Evolutionary conservation across 92 coral and sea anemone genomes (phyloP).

Genomic region (Siderastrea siderea): DNA sequence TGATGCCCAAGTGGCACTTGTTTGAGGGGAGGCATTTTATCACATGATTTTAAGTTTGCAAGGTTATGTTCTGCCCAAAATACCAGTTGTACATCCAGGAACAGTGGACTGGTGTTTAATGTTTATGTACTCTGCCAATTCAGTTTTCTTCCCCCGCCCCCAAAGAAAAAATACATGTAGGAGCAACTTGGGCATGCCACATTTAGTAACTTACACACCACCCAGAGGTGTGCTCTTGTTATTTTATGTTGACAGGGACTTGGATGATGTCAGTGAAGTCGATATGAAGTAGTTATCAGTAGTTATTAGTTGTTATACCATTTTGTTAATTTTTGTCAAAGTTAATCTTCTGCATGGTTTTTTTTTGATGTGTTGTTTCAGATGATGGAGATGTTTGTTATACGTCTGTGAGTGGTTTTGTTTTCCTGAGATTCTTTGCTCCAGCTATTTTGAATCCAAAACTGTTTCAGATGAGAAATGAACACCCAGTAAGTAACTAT

Average conservation of each 20-base stretch:
- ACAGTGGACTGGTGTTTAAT: too few relatives aligned
- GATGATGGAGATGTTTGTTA: conserved; percentile 85
- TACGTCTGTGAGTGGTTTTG: conserved; percentile 95
- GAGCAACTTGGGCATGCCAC: too few relatives aligned
- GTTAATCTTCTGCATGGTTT: not conserved
- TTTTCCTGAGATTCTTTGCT: conserved; percentile 94
- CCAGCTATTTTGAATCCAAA: conserved; percentile 96
- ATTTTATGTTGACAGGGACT: not conserved
- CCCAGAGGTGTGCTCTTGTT: not conserved
- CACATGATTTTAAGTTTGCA: too few relatives aligned
- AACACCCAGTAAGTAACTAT: conserved; percentile 84
- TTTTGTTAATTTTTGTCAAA: too few relatives aligned
- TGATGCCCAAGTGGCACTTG: too few relatives aligned
- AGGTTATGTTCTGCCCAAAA: too few relatives aligned
- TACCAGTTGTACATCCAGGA: too few relatives aligned
- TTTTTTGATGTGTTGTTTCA: conserved; percentile 28
- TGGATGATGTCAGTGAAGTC: not conserved
- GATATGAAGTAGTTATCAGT: not conserved
- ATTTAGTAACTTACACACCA: not conserved
- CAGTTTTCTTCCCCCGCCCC: too few relatives aligned
- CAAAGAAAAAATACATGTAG: too few relatives aligned
- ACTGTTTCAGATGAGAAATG: conserved; percentile 89
- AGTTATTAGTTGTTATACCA: not conserved
- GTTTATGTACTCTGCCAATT: too few relatives aligned
- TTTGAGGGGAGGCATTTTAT: too few relatives aligned